Conservation (phyloP, 2,113 vertebrate species). For the Paracanthobrama guichenoti region DNA sequence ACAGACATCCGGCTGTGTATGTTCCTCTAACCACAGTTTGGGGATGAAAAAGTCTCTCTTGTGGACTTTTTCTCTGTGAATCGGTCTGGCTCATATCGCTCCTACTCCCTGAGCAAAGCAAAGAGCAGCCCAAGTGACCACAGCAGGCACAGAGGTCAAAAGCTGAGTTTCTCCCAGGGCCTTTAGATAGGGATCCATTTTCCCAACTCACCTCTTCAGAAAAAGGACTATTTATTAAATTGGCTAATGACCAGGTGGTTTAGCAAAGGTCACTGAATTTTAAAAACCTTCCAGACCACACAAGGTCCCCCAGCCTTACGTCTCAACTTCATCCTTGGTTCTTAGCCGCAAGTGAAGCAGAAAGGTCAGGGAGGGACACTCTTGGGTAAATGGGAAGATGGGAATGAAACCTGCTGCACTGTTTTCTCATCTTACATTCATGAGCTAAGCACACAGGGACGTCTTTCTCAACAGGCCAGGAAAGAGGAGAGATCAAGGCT, state of each 20-base stretch:
- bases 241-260: constrained; percentile 49
- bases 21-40: background rate
- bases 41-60: background rate
- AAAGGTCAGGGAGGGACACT: background rate
- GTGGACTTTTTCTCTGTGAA: background rate
- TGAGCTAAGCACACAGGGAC: background rate
- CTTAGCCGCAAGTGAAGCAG: constrained; percentile 9
- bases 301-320: background rate
- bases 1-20: background rate
- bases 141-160: constrained; percentile 42
- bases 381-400: constrained; percentile 14
- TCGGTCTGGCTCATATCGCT: background rate
- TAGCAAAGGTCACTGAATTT: constrained; percentile 58
- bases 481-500: background rate
- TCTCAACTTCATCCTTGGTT: constrained; percentile 5
- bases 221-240: constrained; percentile 29
- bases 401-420: background rate
- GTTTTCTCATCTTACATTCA: constrained; percentile 37
- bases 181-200: background rate
- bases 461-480: background rate
- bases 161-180: background rate
- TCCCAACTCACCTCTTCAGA: background rate
- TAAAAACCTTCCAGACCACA: constrained; percentile 34
- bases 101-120: background rate
- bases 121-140: background rate